Conservation (phyloP, 2,113 vertebrate genomes). For the Muntiacus muntjak region DNA sequence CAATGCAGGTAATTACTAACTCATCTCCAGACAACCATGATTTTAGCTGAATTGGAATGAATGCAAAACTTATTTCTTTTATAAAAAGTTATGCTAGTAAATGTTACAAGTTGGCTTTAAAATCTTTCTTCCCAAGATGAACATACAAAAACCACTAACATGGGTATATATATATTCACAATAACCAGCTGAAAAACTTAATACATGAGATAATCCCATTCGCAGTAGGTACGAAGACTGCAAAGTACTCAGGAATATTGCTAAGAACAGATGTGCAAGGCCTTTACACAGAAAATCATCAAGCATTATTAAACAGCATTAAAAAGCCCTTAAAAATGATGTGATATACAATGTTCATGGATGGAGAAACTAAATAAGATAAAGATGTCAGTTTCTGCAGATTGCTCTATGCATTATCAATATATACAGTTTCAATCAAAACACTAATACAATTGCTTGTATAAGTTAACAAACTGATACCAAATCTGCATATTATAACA, state of each 20-base stretch:
- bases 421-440: not conserved
- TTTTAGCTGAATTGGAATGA: constrained; percentile 1
- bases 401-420: not conserved
- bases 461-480: not conserved
- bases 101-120: not conserved
- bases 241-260: not conserved
- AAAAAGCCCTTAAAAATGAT: not conserved
- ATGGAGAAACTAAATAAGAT: not conserved
- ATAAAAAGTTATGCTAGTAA: constrained; percentile 16
- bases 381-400: not conserved
- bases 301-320: not conserved
- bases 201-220: not conserved
- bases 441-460: not conserved
- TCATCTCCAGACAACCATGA: not conserved
- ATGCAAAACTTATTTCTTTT: not conserved
- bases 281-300: not conserved
- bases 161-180: not conserved
- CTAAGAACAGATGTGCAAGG: not conserved
- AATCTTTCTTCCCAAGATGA: constrained; percentile 17
- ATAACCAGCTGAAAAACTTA: not conserved
- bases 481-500: not conserved
- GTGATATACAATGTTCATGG: constrained; percentile 50
- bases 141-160: not conserved
- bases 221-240: not conserved
- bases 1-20: not conserved